phyloP scores from a whole-genome alignment of 2,113 vertebrate species.

The Clarias batrachus region DNA sequence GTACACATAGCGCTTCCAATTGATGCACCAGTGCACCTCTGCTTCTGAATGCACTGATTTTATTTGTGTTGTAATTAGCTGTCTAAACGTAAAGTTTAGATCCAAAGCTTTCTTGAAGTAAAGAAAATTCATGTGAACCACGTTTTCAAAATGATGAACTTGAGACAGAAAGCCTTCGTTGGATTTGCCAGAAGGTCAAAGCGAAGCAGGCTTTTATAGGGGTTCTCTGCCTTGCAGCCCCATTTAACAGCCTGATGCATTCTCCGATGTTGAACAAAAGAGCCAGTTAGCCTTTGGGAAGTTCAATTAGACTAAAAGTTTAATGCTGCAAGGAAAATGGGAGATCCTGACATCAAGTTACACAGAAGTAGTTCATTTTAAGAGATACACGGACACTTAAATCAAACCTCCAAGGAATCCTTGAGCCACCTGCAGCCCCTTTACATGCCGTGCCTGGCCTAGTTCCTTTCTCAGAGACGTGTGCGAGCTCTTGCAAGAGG shows the following conservation, averaged over 20 bases:
- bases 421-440: constrained; percentile 17
- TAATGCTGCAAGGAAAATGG: constrained; percentile 68
- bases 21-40: not conserved
- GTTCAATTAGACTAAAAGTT: constrained; percentile 70
- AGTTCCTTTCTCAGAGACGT: constrained; percentile 19
- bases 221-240: constrained; percentile 63
- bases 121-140: not conserved
- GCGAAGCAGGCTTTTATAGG: constrained; percentile 63
- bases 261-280: constrained; percentile 68
- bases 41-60: not conserved
- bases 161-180: constrained; percentile 58
- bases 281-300: constrained; percentile 69
- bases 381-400: constrained; percentile 36
- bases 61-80: not conserved
- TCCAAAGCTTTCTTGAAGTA: not conserved
- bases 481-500: not conserved
- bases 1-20: not conserved
- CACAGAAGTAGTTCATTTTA: constrained; percentile 61
- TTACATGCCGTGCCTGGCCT: constrained; percentile 19
- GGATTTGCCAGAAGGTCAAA: constrained; percentile 69
- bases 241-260: constrained; percentile 77
- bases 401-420: constrained; percentile 40
- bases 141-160: constrained; percentile 28
- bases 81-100: not conserved
- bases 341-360: constrained; percentile 61